These are phyloP conservation scores for Hypercompe scribonia DNA, from an alignment of 2,888 invertebrate genomes.

Conservation along the genomic window DNA sequence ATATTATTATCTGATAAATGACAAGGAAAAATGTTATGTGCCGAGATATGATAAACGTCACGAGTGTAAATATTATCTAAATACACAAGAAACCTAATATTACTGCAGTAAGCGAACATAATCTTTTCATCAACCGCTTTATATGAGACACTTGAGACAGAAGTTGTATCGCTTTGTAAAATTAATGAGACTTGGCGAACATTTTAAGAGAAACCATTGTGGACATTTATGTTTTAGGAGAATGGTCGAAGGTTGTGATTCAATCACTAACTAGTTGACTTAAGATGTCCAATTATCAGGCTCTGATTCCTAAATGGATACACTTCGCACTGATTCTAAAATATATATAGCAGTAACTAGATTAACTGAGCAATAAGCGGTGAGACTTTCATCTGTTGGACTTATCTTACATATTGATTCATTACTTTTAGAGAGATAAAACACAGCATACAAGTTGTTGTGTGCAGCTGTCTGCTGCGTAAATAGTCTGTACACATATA, in stretches of 20 bases:
- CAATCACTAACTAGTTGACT: no score
- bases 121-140: background rate
- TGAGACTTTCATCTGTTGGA: background rate
- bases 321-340: background rate
- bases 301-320: no score
- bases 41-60: conserved; percentile 43
- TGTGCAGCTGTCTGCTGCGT: background rate
- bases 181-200: background rate
- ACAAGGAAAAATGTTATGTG: conserved; percentile 55
- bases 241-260: background rate
- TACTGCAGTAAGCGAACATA: background rate
- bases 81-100: background rate
- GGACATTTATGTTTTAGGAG: background rate
- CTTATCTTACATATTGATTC: background rate
- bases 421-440: background rate
- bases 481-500: background rate
- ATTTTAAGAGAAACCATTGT: background rate
- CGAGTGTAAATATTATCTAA: conserved; percentile 38
- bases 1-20: conserved; percentile 60
- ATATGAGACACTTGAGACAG: background rate
- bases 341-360: background rate
- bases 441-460: background rate
- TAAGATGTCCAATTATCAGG: no score
- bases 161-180: background rate
- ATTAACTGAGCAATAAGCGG: background rate